phyloP scores from a whole-genome alignment of 2,888 invertebrate genomes.

The Teleiodes luculella region DNA sequence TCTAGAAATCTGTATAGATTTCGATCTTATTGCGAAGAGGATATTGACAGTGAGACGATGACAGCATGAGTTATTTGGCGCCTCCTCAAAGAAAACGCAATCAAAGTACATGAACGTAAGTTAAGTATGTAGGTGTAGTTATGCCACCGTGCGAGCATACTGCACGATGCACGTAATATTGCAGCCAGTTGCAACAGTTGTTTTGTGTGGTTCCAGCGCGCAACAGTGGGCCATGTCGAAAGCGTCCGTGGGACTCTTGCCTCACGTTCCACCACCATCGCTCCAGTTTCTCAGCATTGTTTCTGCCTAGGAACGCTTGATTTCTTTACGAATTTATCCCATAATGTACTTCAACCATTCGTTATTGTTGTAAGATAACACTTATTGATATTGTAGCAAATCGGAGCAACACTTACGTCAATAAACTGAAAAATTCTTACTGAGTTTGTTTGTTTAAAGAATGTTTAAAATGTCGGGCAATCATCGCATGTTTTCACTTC shows the following conservation, averaged over 20 bases:
- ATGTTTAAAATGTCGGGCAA: not conserved
- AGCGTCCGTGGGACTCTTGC: conserved; percentile 62
- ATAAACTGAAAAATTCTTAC: no score
- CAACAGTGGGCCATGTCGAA: conserved; percentile 42
- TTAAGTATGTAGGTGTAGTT: not conserved
- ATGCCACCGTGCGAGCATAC: conserved; percentile 12
- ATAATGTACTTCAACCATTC: conserved; percentile 16
- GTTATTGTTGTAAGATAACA: conserved; percentile 9
- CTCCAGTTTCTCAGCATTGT: conserved; percentile 54
- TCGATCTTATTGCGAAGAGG: no score
- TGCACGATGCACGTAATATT: conserved; percentile 20
- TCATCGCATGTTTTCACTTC: not conserved
- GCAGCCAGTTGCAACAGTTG: conserved; percentile 35
- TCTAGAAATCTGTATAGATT: no score
- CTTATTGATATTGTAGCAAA: not conserved
- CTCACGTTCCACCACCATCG: conserved; percentile 36
- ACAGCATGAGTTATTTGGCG: no score
- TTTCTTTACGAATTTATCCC: conserved; percentile 21
- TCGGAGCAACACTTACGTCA: no score
- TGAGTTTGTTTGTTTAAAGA: not conserved
- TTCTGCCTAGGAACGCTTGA: conserved; percentile 36
- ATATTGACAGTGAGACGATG: no score
- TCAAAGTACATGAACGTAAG: not conserved
- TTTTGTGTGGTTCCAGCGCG: conserved; percentile 33
- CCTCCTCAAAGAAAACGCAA: not conserved